Percentiles rank a stretch among this genome's conserved stretches.
Conservation (phyloP, 2,113 vertebrate species). For the Campylorhamphus procurvoides region DNA sequence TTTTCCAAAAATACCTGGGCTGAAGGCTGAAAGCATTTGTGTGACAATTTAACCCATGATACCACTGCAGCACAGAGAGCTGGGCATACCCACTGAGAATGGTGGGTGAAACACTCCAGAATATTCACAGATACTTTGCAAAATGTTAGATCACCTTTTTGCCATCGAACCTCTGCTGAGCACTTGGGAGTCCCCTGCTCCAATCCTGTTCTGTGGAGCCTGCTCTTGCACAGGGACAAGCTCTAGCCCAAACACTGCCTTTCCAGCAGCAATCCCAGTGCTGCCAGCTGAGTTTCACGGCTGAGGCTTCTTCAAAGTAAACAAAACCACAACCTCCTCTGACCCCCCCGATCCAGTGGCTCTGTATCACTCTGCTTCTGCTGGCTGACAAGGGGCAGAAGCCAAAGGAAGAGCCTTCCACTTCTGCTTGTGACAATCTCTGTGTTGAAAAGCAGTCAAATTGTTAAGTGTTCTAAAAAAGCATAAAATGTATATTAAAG, state of each 20-base stretch:
- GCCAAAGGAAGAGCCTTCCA: neutral
- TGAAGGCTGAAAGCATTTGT: neutral
- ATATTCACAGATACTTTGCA: neutral
- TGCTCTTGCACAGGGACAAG: neutral
- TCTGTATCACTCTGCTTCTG: neutral
- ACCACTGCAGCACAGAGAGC: neutral
- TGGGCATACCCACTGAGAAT: neutral
- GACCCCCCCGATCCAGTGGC: accelerated
- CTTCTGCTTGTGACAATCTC: neutral
- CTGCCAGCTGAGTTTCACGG: neutral
- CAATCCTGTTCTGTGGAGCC: too few relatives aligned
- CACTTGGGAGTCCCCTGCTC: neutral
- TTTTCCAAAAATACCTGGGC: neutral
- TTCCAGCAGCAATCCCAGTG: accelerated
- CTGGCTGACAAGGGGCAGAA: neutral
- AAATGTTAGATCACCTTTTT: neutral
- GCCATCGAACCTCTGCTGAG: neutral
- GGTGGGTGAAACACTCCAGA: neutral
- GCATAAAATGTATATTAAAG: neutral
- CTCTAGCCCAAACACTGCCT: neutral
- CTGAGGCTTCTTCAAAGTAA: neutral
- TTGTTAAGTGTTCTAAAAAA: neutral
- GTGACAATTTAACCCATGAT: neutral
- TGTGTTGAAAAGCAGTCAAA: accelerated
- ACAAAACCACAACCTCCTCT: neutral